A percentile compares a stretch with the other conserved stretches of the same genome.
Conservation (phyloP, 2,888 invertebrate genomes). For the Tipula unca region DNA sequence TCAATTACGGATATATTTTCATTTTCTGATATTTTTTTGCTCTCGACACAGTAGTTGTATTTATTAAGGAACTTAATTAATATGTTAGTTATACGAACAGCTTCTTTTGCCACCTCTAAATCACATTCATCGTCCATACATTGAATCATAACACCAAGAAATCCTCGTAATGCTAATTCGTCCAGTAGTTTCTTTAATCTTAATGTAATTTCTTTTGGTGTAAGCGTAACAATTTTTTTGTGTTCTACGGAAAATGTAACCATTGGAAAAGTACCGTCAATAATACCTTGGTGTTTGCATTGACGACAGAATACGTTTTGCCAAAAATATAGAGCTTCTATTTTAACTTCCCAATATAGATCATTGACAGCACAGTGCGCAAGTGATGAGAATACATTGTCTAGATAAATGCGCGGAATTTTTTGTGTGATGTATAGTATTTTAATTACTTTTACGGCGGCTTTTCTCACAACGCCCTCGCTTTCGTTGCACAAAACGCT, state of each 20-base stretch:
- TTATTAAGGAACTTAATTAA: slow-evolving; percentile 46
- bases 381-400: slow-evolving; percentile 54
- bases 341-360: slow-evolving; percentile 76
- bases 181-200: slow-evolving; percentile 57
- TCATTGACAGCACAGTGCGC: slow-evolving; percentile 58
- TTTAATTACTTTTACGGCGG: slow-evolving; percentile 57
- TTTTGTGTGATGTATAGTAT: slow-evolving; percentile 58
- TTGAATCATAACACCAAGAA: slow-evolving; percentile 58
- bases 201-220: slow-evolving; percentile 48
- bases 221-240: slow-evolving; percentile 66
- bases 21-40: slow-evolving; percentile 18
- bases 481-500: slow-evolving; percentile 54
- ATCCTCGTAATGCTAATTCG: slow-evolving; percentile 58
- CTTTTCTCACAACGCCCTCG: slow-evolving; percentile 69
- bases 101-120: slow-evolving; percentile 57
- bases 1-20: slow-evolving; percentile 25
- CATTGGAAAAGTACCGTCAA: slow-evolving; percentile 68
- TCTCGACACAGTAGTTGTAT: slow-evolving; percentile 44
- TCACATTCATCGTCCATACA: slow-evolving; percentile 62
- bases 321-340: slow-evolving; percentile 65
- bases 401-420: slow-evolving; percentile 47
- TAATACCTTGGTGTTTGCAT: slow-evolving; percentile 70
- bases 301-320: slow-evolving; percentile 54
- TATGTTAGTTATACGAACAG: slow-evolving; percentile 45
- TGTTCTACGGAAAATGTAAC: slow-evolving; percentile 72